Percentiles rank a stretch among this genome's conserved stretches.
phyloP scores from a whole-genome alignment of 2,797 vertebrate species.

The Callimico goeldii region DNA sequence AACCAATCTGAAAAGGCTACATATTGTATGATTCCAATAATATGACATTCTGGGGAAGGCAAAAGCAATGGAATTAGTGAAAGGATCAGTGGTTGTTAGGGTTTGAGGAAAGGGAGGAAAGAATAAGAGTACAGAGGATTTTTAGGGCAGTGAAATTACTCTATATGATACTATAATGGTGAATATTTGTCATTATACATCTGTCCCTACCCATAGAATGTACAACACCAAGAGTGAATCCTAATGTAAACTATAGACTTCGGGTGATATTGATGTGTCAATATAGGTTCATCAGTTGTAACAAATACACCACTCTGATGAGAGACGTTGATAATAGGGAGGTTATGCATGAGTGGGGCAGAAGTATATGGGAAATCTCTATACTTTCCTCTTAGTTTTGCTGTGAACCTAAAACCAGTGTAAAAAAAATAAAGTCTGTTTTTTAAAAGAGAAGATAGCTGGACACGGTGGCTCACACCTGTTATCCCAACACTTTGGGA shows the following conservation, averaged over 20 bases:
- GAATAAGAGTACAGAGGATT: not conserved
- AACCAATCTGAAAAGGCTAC: not conserved
- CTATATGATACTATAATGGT: not conserved
- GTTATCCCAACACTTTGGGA: not conserved
- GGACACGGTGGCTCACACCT: not conserved
- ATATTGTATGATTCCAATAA: not conserved
- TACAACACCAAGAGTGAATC: not conserved
- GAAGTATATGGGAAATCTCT: not conserved
- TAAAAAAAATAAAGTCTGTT: not conserved
- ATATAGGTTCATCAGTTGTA: not conserved
- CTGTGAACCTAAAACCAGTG: not conserved
- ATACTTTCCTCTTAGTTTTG: not conserved
- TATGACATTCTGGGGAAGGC: not conserved
- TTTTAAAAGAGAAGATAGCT: not conserved
- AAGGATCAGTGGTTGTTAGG: not conserved
- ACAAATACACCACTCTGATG: not conserved
- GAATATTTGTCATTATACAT: not conserved
- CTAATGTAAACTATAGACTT: not conserved
- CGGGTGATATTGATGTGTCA: not conserved
- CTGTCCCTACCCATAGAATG: not conserved
- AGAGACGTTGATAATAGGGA: too few relatives aligned
- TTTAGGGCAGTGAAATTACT: not conserved
- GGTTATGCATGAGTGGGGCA: not conserved
- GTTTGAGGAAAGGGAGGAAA: not conserved
- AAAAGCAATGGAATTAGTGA: not conserved